These are phyloP conservation scores for Cheilosia urbana DNA, from an alignment of 2,888 invertebrate species.

Conservation along the genomic window DNA sequence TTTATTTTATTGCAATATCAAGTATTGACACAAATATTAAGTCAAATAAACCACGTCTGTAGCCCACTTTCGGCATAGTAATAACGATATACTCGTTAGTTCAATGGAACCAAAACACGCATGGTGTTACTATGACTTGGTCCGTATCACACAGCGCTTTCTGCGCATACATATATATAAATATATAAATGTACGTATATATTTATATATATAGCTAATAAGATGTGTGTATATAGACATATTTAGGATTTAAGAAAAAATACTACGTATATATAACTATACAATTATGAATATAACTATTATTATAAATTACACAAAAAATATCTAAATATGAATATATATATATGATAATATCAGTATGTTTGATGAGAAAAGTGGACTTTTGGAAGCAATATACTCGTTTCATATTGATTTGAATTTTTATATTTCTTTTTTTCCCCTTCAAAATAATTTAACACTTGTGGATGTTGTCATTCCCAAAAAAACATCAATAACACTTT, in stretches of 20 bases:
- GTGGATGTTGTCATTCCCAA: neutral
- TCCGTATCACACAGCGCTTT: slow-evolving; percentile 17
- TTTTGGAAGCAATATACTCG: slow-evolving; percentile 37
- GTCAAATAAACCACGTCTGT: too few relatives aligned
- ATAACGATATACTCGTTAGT: slow-evolving; percentile 14
- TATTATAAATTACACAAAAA: slow-evolving; percentile 40
- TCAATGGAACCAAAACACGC: slow-evolving; percentile 27
- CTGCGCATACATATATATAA: slow-evolving; percentile 11
- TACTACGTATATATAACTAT: slow-evolving; percentile 77
- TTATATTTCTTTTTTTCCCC: neutral
- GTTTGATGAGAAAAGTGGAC: slow-evolving; percentile 27
- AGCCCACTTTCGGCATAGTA: slow-evolving; percentile 14
- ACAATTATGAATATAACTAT: slow-evolving; percentile 74
- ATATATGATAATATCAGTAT: slow-evolving; percentile 37
- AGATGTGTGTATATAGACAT: slow-evolving; percentile 17
- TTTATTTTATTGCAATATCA: too few relatives aligned
- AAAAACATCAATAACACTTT: neutral
- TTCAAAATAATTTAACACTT: slow-evolving; percentile 1
- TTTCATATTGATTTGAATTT: slow-evolving; percentile 2
- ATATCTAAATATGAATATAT: slow-evolving; percentile 30
- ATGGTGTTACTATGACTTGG: slow-evolving; percentile 16
- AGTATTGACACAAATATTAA: too few relatives aligned
- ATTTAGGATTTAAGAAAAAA: slow-evolving; percentile 76
- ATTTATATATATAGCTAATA: slow-evolving; percentile 13
- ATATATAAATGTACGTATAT: slow-evolving; percentile 1